Base-by-base conservation (phyloP, 2,797 vertebrate genomes). In the Champsocephalus esox region DNA sequence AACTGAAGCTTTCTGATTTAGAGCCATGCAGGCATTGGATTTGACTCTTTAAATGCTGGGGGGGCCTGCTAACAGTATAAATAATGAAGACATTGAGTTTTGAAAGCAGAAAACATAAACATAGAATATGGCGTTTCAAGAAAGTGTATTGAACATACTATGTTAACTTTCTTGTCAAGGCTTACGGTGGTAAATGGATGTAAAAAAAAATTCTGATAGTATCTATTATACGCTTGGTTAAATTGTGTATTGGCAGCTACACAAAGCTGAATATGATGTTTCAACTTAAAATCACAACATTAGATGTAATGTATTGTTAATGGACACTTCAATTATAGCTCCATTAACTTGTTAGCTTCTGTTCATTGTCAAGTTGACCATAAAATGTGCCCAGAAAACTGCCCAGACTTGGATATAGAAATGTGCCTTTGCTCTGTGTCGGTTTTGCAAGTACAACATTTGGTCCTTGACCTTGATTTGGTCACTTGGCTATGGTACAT, bases 401-500 rank as follows among this genome's bases (percentile, higher is more conserved):
- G 0, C 3, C 3, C 7, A 19, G 54, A 66, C 21, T 51, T 13
- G 3, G 13, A n/a, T 46, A 52, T 48, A 16, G 41, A 55, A 64
- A 32, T 41, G 12, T 21, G 32, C 34, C 4, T 68, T 41, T 17
- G 41, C 5, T 32, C 12, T 55, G 14, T 65, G 5, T 54, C 34
- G 2, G 2, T 44, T 44, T 43, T 52, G 3, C 14, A 56, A 54
- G 46, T 17, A 57, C 58, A 56, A 45, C 51, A 21, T 38, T 28
- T 59, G 34, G 72, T 82, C 73, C 46, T 73, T 69, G 79, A 68
- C 76, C 87, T 85, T 89, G 80, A 87, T 87, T 86, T 87, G 71
- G 70, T 77, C 77, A 52, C 83, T 75, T 75, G 70, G 71, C 75
- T 66, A 11, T 63, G 50, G 32, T 21, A 48, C 52, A 84, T 86